Percentiles rank a stretch among this genome's conserved stretches.
Evolutionary conservation across 2,113 vertebrate genomes (phyloP).

Genomic region (Numenius arquata): DNA sequence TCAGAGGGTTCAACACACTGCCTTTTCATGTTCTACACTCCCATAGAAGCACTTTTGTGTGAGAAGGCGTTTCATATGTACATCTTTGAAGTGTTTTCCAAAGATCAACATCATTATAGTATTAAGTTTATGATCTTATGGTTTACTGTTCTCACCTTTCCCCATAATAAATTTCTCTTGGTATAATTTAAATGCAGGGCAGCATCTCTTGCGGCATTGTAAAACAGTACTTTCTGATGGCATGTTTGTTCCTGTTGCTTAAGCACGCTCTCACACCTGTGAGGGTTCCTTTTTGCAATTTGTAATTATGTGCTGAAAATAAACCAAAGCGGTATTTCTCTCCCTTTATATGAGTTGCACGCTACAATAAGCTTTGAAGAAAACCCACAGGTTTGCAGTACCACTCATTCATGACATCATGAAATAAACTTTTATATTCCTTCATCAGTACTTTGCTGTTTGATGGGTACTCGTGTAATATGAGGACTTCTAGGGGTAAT

Average conservation of each 20-base stretch:
- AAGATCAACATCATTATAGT: conserved; percentile 4
- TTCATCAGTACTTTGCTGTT: background rate
- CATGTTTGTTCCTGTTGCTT: conserved; percentile 41
- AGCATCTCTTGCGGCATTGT: background rate
- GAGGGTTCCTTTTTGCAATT: background rate
- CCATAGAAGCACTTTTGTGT: background rate
- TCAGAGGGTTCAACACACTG: background rate
- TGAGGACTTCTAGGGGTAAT: background rate
- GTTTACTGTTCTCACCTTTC: conserved; percentile 2
- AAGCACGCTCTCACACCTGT: background rate
- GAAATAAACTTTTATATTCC: background rate
- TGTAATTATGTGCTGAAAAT: conserved; percentile 58
- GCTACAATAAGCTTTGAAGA: conserved; percentile 35
- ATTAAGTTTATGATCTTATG: background rate
- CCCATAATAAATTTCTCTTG: background rate
- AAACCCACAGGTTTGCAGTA: background rate
- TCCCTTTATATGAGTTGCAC: conserved; percentile 11
- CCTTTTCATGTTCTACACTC: background rate
- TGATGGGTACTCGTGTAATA: background rate
- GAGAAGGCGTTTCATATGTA: background rate
- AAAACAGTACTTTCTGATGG: conserved; percentile 17
- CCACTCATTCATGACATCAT: background rate
- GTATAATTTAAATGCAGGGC: background rate
- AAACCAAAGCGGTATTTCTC: conserved; percentile 13
- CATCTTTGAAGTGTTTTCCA: conserved; percentile 35